Base-by-base conservation (phyloP, 2,888 invertebrate species). In the Acanthosoma haemorrhoidale region DNA sequence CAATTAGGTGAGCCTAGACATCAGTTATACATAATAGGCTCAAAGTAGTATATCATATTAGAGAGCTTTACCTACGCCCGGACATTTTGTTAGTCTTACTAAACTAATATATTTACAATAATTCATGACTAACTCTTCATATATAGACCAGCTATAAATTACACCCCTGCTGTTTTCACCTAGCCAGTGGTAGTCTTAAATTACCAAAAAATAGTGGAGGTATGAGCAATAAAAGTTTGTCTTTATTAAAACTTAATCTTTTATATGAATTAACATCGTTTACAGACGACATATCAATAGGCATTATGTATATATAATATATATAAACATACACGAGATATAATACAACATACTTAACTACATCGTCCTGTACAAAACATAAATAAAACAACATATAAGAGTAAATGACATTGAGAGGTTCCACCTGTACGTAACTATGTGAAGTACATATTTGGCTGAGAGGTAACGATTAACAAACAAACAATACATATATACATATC, bases 241-340 rank as follows among this genome's bases (percentile, higher is more conserved):
- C 29, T 51, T 51, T 51, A 51, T 4, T 51, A 51, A 51, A 51
- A 51, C 51, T 51, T 51, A 51, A 51, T 51, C 51, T 25, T 51
- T 51, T 51, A 51, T 51, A 51, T 25, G 25, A 51, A 51, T 51
- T 51, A 51, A 51, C 51, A 51, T 51, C 51, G 4, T 51, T 51
- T 51, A 25, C 29, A 25, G 21, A 51, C n/a, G 51, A 51, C 21
- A 51, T 25, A 51, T 51, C 51, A 51, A 51, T 51, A 51, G 51
- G 18, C 51, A 51, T 25, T 51, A 51, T 51, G 13, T 51, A 51
- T 51, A 51, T 4, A n/a, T 9, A 25, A 25, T 51, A n/a, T 51
- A 51, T n/a, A n/a, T n/a, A n/a, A n/a, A n/a, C n/a, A n/a, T n/a
- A n/a, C 51, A 51, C n/a, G 5, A 51, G n/a, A 51, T 51, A 51